Percentiles rank a stretch among this genome's conserved stretches.
These are phyloP conservation scores for Carapus acus DNA, from an alignment of 2,797 vertebrate species.

Conservation along the genomic window DNA sequence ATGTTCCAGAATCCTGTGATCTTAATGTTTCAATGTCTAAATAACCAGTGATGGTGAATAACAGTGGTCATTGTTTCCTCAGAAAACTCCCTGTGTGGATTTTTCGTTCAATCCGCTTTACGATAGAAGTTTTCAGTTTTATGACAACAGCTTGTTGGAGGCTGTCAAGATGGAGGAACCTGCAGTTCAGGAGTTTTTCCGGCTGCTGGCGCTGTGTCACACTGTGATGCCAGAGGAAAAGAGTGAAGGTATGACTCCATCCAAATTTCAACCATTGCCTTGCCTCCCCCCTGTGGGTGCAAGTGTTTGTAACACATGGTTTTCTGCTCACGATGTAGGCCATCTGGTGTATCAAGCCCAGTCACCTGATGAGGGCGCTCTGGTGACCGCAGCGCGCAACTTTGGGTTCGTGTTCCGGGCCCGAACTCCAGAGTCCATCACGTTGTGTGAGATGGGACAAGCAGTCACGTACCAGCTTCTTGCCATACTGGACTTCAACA, in stretches of 20 bases:
- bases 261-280: too few species aligned
- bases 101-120: constrained; percentile 81
- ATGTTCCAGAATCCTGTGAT: too few species aligned
- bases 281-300: too few species aligned
- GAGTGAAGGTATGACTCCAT: constrained; percentile 68
- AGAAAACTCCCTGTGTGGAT: constrained; percentile 76
- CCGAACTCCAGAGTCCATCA: constrained; percentile 84
- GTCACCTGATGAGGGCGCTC: constrained; percentile 86
- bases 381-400: constrained; percentile 87
- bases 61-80: constrained; percentile 9
- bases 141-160: constrained; percentile 79
- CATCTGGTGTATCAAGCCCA: constrained; percentile 86
- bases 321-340: constrained; percentile 65
- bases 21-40: background rate
- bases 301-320: constrained; percentile 8
- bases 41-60: background rate
- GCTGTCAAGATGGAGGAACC: constrained; percentile 76
- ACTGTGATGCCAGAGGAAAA: constrained; percentile 93
- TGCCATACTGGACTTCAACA: constrained; percentile 92
- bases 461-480: constrained; percentile 83
- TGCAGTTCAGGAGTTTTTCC: constrained; percentile 83
- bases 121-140: constrained; percentile 68
- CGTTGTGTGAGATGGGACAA: constrained; percentile 78
- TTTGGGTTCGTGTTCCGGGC: constrained; percentile 87
- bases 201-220: constrained; percentile 87